Evolutionary conservation across 1,140 invertebrate species (phyloP).

Genomic region (Lucilia cuprina): DNA sequence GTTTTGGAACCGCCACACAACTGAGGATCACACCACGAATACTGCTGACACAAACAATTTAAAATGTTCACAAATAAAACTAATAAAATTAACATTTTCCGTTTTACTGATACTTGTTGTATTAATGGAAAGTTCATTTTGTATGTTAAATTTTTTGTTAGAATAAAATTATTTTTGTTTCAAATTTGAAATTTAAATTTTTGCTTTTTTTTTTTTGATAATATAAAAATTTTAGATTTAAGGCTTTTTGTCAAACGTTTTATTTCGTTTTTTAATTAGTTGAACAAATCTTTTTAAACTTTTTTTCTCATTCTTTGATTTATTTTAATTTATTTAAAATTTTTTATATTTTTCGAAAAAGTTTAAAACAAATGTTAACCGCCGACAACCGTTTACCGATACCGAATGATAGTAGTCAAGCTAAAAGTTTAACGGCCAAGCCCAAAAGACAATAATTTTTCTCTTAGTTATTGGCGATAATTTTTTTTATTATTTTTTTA

Average conservation of each 20-base stretch:
- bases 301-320: too few species aligned
- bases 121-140: background rate
- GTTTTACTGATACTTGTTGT: background rate
- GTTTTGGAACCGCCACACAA: slow-evolving; percentile 44
- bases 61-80: background rate
- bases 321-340: background rate
- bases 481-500: background rate
- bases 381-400: background rate
- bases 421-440: background rate
- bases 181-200: background rate
- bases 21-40: slow-evolving; percentile 54
- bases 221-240: background rate
- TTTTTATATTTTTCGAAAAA: background rate
- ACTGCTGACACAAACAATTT: slow-evolving; percentile 34
- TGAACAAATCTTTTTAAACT: background rate
- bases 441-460: background rate
- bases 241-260: background rate
- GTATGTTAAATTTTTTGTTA: background rate
- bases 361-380: background rate
- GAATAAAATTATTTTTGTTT: background rate
- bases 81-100: slow-evolving; percentile 13
- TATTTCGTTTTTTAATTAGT: too few species aligned
- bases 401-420: background rate
- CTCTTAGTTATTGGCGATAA: background rate
- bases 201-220: background rate